Percentiles rank a stretch among this genome's conserved stretches.
Conservation (phyloP, 2,113 vertebrate species). For the Rhinolophus sinicus region DNA sequence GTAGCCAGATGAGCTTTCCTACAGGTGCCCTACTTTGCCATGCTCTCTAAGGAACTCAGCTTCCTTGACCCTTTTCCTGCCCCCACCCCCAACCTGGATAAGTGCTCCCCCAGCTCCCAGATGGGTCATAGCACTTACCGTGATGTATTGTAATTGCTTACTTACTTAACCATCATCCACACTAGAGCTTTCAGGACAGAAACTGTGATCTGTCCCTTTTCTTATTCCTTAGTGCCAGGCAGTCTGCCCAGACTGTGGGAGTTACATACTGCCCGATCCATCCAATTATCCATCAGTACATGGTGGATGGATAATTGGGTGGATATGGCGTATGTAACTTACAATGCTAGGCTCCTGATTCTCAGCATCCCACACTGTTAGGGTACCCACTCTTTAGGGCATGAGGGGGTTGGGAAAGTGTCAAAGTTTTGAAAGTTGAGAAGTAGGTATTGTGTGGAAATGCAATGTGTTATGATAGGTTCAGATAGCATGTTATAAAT, state of each 20-base stretch:
- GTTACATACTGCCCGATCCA: no score
- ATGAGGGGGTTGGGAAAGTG: neutral
- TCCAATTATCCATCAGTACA: neutral
- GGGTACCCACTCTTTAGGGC: neutral
- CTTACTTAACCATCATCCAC: neutral
- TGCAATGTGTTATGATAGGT: neutral
- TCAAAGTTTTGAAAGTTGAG: constrained; percentile 1
- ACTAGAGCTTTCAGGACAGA: neutral
- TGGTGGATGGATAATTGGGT: neutral
- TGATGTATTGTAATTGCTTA: neutral
- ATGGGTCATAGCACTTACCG: neutral
- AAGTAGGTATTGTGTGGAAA: neutral
- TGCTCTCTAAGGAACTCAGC: neutral
- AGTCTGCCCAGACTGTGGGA: neutral
- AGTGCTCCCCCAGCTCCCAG: neutral
- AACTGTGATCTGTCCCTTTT: neutral
- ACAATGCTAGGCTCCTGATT: neutral
- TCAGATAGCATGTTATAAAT: neutral
- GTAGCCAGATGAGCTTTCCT: neutral
- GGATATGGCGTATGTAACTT: neutral
- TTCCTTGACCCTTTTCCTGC: neutral
- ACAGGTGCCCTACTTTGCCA: neutral
- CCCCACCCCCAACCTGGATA: neutral
- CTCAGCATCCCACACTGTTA: neutral
- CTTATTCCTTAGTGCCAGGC: neutral